Conservation (phyloP, 1,140 invertebrate genomes). For the Sycophila sp. region DNA sequence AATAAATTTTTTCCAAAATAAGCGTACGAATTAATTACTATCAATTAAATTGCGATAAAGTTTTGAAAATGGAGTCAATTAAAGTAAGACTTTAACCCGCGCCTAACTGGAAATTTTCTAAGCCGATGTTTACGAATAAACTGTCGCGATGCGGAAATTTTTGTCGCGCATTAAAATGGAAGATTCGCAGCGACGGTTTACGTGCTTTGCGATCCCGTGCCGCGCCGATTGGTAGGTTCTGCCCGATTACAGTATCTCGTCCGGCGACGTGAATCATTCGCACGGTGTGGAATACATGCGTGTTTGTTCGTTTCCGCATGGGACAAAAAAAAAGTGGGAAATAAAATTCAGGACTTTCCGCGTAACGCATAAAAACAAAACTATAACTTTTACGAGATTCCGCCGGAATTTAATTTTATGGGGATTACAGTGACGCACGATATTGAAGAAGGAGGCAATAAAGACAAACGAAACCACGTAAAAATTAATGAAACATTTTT, state of each 20-base stretch:
- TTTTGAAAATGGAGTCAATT: not conserved
- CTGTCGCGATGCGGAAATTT: slow-evolving; percentile 1
- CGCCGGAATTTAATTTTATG: too few relatives aligned
- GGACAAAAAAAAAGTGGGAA: not conserved
- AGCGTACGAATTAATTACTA: too few relatives aligned
- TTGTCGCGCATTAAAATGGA: not conserved
- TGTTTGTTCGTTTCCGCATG: not conserved
- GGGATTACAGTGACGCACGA: too few relatives aligned
- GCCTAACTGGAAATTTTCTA: not conserved
- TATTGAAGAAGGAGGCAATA: too few relatives aligned
- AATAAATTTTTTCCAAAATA: too few relatives aligned
- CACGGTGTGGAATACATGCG: not conserved
- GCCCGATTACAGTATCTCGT: slow-evolving; percentile 25
- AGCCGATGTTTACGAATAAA: not conserved
- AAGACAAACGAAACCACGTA: too few relatives aligned
- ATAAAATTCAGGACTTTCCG: not conserved
- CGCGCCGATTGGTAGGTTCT: not conserved
- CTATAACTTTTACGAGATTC: too few relatives aligned
- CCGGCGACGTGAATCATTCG: not conserved
- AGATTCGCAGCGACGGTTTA: not conserved
- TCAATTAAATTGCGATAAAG: too few relatives aligned
- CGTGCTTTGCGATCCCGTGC: too few relatives aligned
- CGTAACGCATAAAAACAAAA: not conserved
- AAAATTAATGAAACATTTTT: too few relatives aligned
- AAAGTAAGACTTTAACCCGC: not conserved